Percentiles rank a stretch among this genome's conserved stretches.
These are phyloP conservation scores for Pollenia labialis DNA, from an alignment of 2,888 invertebrate species.

Conservation along the genomic window DNA sequence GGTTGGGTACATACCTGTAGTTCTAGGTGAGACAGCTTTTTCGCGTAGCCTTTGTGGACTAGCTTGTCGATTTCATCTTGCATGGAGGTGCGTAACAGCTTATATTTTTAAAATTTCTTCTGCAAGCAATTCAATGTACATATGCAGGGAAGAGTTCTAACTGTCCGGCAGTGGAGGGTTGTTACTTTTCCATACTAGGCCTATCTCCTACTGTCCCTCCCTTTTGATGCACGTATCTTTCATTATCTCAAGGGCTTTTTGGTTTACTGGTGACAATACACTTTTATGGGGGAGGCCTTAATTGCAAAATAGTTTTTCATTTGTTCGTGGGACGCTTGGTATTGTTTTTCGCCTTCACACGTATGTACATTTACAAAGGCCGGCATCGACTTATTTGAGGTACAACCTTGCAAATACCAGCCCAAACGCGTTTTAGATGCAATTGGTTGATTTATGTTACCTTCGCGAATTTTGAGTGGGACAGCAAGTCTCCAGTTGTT, in stretches of 20 bases:
- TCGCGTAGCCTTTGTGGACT: conserved; percentile 44
- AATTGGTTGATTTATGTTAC: no score
- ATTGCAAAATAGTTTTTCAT: conserved; percentile 24
- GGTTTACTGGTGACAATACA: conserved; percentile 49
- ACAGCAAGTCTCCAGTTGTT: no score
- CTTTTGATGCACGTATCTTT: conserved; percentile 62
- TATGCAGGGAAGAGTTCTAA: conserved; percentile 39
- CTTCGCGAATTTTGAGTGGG: no score
- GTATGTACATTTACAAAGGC: not conserved
- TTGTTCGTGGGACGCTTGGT: conserved; percentile 25
- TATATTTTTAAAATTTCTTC: no score
- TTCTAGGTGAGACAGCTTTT: conserved; percentile 14
- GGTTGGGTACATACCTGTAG: not conserved
- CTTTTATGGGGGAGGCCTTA: not conserved
- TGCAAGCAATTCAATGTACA: no score
- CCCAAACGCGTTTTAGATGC: no score
- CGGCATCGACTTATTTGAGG: not conserved
- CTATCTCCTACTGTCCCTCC: no score
- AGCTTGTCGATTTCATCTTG: no score
- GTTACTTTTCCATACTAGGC: no score
- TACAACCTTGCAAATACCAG: conserved; percentile 1
- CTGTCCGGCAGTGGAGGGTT: conserved; percentile 55
- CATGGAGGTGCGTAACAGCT: no score
- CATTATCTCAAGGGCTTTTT: conserved; percentile 56
- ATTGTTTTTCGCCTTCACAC: conserved; percentile 9